These are phyloP conservation scores for Nomada lathburiana DNA, from an alignment of 2,888 invertebrate genomes.

Conservation along the genomic window DNA sequence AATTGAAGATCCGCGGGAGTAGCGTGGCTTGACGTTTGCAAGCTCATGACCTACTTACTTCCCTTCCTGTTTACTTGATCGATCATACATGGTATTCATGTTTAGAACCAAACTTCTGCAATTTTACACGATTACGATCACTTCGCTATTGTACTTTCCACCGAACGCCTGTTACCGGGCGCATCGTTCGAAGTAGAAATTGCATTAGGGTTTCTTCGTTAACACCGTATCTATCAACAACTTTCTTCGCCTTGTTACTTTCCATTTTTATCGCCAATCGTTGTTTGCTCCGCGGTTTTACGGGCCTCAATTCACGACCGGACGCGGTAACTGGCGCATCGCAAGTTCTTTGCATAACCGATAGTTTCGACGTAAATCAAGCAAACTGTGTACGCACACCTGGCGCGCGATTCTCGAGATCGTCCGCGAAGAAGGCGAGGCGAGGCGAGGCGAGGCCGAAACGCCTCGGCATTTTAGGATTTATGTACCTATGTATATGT, in stretches of 20 bases:
- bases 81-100: constrained; percentile 53
- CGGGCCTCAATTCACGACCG: background rate
- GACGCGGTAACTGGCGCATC: background rate
- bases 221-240: constrained; percentile 12
- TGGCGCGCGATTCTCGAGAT: constrained; percentile 4
- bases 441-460: background rate
- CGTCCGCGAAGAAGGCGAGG: background rate
- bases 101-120: constrained; percentile 31
- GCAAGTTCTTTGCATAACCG: background rate
- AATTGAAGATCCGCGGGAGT: constrained; percentile 59
- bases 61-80: constrained; percentile 61
- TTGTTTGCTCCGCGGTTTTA: background rate
- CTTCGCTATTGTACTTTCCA: background rate
- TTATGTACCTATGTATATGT: constrained; percentile 25
- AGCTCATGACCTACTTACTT: constrained; percentile 66
- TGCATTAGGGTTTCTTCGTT: background rate
- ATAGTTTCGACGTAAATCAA: background rate
- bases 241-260: constrained; percentile 21
- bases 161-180: background rate
- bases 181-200: background rate
- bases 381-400: background rate
- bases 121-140: background rate
- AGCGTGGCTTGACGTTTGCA: constrained; percentile 49
- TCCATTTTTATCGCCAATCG: constrained; percentile 22
- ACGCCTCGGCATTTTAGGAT: constrained; percentile 14